Base-by-base conservation (phyloP, 2,888 invertebrate genomes). In the Philereme vetulata region DNA sequence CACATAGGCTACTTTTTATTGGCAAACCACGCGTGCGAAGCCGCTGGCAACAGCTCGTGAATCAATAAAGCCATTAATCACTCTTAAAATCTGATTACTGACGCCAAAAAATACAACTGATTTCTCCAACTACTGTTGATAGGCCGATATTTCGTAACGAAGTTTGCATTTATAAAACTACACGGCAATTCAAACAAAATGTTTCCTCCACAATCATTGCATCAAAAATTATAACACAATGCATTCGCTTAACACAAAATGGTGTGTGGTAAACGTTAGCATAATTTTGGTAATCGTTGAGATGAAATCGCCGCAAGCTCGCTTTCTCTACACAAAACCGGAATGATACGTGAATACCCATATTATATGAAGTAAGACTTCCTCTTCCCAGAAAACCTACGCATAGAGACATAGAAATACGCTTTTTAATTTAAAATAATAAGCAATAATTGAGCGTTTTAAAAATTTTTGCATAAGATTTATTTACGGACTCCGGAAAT, bases 241-340 rank as follows among this genome's bases (percentile, higher is more conserved):
- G 21, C 11, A 43, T 10, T 34, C 11, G n/a, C 36, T 32, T 46
- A 53, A 21, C 21, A 46, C 40, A 38, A 35, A 57, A 49, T 36
- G 34, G 32, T 11, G 45, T 61, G 55, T 50, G 51, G 64, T 50
- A 59, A 38, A 60, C 51, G 44, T 56, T 67, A 61, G 40, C 7
- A 51, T 68, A 63, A 71, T 72, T 65, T 67, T 40, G 60, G 54
- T 68, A 69, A 70, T 62, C 40, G 55, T 57, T 46, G 46, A 48
- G 60, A 51, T 45, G 44, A 50, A 45, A 62, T 59, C 63, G 68
- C 65, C 63, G 66, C 56, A 51, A 61, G 57, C 52, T 43, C 62
- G 64, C 77, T 77, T 75, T 77, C 78, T 71, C 78, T 56, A 34
- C 38, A 36, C 11, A 49, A 62, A 75, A 76, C 77, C 75, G 74